These are phyloP conservation scores for Eretmocerus hayati DNA, from an alignment of 2,888 invertebrate genomes.

Conservation along the genomic window DNA sequence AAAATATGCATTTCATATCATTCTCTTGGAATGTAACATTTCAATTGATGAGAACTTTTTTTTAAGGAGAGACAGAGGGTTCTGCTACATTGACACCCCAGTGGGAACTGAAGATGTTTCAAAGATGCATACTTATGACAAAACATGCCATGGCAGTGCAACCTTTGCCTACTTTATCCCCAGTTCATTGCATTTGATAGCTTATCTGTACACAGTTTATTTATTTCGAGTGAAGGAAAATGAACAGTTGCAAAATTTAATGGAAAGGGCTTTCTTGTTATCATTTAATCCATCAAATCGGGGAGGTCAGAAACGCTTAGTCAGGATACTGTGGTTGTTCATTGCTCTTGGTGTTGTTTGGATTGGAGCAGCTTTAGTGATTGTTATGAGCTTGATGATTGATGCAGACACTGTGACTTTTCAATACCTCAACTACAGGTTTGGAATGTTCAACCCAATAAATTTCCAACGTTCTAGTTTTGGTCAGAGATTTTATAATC, in stretches of 20 bases:
- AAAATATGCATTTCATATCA: background rate
- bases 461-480: background rate
- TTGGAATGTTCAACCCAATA: too few relatives aligned
- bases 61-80: slow-evolving; percentile 64
- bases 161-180: slow-evolving; percentile 69
- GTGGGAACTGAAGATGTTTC: slow-evolving; percentile 22
- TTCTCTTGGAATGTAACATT: background rate
- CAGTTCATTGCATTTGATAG: slow-evolving; percentile 62
- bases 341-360: slow-evolving; percentile 63
- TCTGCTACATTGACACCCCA: slow-evolving; percentile 50
- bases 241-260: slow-evolving; percentile 74
- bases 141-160: slow-evolving; percentile 64
- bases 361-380: slow-evolving; percentile 62
- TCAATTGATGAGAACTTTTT: slow-evolving; percentile 11
- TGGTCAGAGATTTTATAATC: background rate
- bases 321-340: slow-evolving; percentile 67
- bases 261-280: slow-evolving; percentile 73
- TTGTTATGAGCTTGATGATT: slow-evolving; percentile 59
- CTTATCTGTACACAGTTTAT: slow-evolving; percentile 67
- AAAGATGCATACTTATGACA: slow-evolving; percentile 51
- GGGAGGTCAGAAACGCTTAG: slow-evolving; percentile 62
- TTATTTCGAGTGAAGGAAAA: slow-evolving; percentile 71
- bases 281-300: slow-evolving; percentile 61
- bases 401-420: slow-evolving; percentile 57
- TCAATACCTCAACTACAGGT: slow-evolving; percentile 60